phyloP scores from a whole-genome alignment of 2,888 invertebrate species.

The Orthosia cruda region DNA sequence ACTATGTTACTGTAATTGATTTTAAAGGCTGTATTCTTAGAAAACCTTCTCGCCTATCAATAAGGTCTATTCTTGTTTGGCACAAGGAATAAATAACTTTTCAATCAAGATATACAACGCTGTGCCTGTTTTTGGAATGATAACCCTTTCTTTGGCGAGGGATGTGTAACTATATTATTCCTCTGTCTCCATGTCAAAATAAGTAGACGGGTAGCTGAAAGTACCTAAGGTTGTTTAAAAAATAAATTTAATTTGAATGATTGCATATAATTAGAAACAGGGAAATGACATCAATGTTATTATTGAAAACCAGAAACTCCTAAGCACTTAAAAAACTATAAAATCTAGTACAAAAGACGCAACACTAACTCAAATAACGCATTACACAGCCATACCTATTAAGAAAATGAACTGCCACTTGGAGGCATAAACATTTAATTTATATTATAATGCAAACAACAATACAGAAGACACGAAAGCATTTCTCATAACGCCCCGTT shows the following conservation, averaged over 20 bases:
- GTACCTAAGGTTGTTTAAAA: background rate
- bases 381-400: background rate
- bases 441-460: constrained; percentile 29
- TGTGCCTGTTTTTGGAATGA: constrained; percentile 16
- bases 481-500: constrained; percentile 33
- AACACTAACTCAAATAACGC: constrained; percentile 1
- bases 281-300: background rate
- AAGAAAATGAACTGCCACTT: constrained; percentile 24
- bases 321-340: background rate
- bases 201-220: constrained; percentile 1
- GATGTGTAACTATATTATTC: constrained; percentile 2
- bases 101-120: constrained; percentile 21
- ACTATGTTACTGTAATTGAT: constrained; percentile 70
- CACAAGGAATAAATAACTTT: constrained; percentile 9
- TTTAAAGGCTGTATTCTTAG: constrained; percentile 52
- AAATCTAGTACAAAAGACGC: background rate
- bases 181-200: constrained; percentile 25
- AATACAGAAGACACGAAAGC: constrained; percentile 12
- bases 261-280: background rate
- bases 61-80: constrained; percentile 49
- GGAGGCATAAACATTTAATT: constrained; percentile 27
- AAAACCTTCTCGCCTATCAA: constrained; percentile 24
- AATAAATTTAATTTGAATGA: background rate
- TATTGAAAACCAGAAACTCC: background rate
- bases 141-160: constrained; percentile 2